These are phyloP conservation scores for Cervus canadensis DNA, from an alignment of 2,113 vertebrate species.

Conservation along the genomic window DNA sequence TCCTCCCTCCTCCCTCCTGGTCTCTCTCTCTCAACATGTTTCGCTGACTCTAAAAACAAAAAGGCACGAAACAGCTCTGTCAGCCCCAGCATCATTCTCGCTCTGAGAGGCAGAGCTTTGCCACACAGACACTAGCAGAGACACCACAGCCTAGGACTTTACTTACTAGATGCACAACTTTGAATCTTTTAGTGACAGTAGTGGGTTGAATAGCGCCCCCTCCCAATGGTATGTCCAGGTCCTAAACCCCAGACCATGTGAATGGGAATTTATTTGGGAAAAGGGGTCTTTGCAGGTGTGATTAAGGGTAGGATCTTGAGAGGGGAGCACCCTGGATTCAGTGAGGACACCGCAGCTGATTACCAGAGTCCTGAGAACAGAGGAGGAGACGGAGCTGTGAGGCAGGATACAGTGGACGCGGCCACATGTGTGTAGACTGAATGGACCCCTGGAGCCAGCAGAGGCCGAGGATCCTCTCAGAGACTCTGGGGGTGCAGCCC, in stretches of 20 bases:
- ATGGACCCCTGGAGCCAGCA: neutral
- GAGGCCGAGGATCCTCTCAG: fast-evolving
- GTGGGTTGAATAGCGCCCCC: no score
- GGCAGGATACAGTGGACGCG: fast-evolving
- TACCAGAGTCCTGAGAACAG: neutral
- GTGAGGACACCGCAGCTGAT: neutral
- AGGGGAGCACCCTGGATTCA: neutral
- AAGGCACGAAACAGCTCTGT: neutral
- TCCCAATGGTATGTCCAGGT: neutral
- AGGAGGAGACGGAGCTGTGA: neutral
- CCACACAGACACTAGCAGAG: neutral
- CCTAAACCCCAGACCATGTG: neutral
- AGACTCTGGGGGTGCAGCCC: fast-evolving
- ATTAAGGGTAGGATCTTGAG: neutral
- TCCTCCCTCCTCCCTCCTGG: neutral
- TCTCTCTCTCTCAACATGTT: neutral
- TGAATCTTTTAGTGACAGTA: neutral
- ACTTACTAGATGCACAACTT: neutral
- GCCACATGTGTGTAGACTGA: neutral
- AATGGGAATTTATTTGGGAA: neutral
- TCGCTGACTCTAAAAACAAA: neutral
- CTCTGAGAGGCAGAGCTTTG: neutral
- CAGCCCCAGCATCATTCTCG: neutral
- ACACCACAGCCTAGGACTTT: neutral
- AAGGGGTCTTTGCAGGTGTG: neutral